These are phyloP conservation scores for Decapterus maruadsi DNA, from an alignment of 2,797 vertebrate genomes.

Conservation along the genomic window DNA sequence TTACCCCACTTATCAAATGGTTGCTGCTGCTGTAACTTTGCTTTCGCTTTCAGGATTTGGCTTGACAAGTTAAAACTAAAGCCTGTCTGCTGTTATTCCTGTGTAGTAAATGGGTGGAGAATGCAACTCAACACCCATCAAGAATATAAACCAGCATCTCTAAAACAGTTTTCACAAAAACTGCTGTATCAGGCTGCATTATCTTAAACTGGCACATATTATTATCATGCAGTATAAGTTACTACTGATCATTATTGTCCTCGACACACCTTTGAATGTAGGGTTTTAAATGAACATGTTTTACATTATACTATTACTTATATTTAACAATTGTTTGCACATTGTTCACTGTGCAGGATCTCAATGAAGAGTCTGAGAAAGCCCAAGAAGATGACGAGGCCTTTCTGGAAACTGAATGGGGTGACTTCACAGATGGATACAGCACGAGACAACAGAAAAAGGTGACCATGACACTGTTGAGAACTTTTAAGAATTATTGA, in stretches of 20 bases:
- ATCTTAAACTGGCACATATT: background rate
- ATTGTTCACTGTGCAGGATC: constrained; percentile 82
- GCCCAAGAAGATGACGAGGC: constrained; percentile 85
- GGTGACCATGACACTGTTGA: constrained; percentile 64
- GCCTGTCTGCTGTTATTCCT: background rate
- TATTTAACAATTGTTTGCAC: constrained; percentile 24
- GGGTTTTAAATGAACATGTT: background rate
- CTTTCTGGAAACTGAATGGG: constrained; percentile 93
- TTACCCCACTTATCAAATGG: background rate
- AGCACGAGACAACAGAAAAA: constrained; percentile 85
- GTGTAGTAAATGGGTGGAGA: background rate
- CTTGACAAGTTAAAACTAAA: background rate
- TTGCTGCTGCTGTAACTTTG: background rate
- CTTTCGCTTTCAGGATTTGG: background rate
- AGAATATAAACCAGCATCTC: background rate
- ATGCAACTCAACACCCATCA: background rate
- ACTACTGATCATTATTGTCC: background rate
- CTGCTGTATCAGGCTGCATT: background rate
- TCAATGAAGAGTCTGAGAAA: constrained; percentile 86
- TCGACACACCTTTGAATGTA: background rate
- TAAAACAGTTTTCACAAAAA: background rate
- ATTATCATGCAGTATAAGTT: background rate
- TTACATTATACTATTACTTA: background rate
- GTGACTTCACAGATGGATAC: constrained; percentile 91
- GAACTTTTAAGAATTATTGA: background rate